Evolutionary conservation across 1,140 invertebrate genomes (phyloP).

Genomic region (Leguminivora glycinivorella): DNA sequence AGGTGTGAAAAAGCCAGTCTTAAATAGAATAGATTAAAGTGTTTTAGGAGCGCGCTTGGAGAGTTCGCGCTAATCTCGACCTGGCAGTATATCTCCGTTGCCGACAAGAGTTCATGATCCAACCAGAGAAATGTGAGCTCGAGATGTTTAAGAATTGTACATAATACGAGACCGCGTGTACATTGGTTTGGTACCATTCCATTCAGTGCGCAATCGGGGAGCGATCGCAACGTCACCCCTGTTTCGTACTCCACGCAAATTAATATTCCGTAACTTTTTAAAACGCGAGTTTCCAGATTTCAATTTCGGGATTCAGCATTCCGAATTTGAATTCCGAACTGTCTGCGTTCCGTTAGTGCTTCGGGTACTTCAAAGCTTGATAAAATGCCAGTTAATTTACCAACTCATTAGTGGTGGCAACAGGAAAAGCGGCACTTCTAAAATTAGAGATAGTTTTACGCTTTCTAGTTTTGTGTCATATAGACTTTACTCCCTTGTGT

Average conservation of each 20-base stretch:
- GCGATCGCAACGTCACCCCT: background rate
- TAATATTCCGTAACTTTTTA: slow-evolving; percentile 28
- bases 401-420: slow-evolving; percentile 54
- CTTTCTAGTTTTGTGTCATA: slow-evolving; percentile 29
- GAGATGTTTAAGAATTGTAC: background rate
- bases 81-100: background rate
- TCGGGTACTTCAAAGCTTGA: slow-evolving; percentile 43
- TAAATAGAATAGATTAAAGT: slow-evolving; percentile 70
- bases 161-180: background rate
- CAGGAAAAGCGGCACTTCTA: slow-evolving; percentile 43
- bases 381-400: slow-evolving; percentile 57
- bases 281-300: slow-evolving; percentile 2
- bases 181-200: background rate
- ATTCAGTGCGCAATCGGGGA: background rate
- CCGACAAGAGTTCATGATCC: background rate
- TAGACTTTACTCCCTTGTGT: background rate
- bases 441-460: slow-evolving; percentile 31
- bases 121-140: slow-evolving; percentile 1
- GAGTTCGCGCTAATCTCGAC: slow-evolving; percentile 11
- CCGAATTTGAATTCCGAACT: slow-evolving; percentile 40
- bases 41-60: slow-evolving; percentile 30
- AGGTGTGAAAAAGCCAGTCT: slow-evolving; percentile 70
- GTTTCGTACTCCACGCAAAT: slow-evolving; percentile 11
- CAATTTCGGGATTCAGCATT: slow-evolving; percentile 11
- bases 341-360: slow-evolving; percentile 46